A percentile compares a stretch with the other conserved stretches of the same genome.
Conservation (phyloP, 2,113 vertebrate species). For the Pionites leucogaster region DNA sequence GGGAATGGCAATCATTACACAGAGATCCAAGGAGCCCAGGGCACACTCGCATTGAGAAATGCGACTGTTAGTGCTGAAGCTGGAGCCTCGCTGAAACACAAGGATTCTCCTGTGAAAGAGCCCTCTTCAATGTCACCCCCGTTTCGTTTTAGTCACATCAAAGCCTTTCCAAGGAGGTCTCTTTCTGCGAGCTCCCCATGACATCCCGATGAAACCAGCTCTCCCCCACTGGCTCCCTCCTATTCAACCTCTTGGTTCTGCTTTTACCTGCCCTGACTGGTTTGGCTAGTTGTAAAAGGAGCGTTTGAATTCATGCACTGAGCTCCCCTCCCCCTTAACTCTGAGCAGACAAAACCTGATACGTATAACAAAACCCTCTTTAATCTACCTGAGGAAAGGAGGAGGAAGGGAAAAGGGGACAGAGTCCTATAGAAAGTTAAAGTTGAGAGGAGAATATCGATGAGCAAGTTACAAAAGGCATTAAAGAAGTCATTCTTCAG, state of each 20-base stretch:
- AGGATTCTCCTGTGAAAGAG: not conserved
- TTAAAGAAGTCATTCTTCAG: not conserved
- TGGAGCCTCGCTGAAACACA: not conserved
- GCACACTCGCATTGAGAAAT: not conserved
- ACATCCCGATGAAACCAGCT: not conserved
- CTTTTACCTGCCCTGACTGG: constrained; percentile 92
- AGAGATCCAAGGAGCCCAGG: not conserved
- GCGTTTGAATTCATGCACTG: constrained; percentile 83
- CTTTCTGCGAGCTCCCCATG: not conserved
- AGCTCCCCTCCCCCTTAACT: constrained; percentile 63
- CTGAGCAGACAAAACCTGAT: constrained; percentile 84
- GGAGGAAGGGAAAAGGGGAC: constrained; percentile 4
- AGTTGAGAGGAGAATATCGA: not conserved
- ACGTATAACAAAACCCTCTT: constrained; percentile 63
- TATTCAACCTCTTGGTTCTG: constrained; percentile 40
- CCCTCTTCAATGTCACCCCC: not conserved
- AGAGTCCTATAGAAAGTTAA: not conserved
- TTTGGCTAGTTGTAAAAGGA: constrained; percentile 93
- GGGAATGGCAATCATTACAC: not conserved
- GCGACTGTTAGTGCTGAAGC: fast-evolving
- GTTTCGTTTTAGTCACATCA: not conserved
- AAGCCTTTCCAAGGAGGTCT: not conserved
- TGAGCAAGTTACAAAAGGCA: not conserved
- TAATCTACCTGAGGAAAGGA: constrained; percentile 19
- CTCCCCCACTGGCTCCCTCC: constrained; percentile 33